Conservation (phyloP, 2,113 vertebrate species). For the Amphiprion ocellaris region DNA sequence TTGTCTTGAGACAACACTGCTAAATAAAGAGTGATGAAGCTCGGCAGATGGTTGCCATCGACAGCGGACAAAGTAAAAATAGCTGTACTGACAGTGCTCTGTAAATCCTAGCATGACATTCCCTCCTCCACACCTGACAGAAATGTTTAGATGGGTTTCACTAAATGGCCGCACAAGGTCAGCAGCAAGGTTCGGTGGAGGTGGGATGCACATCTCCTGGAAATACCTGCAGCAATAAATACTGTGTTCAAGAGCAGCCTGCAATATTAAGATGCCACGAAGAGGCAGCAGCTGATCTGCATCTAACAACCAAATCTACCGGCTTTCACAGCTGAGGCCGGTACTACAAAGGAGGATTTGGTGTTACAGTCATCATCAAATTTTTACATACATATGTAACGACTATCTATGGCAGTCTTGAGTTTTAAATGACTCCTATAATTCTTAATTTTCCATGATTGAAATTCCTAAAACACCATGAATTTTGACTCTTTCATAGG, state of each 20-base stretch:
- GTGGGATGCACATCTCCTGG: neutral
- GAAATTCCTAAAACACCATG: too few relatives aligned
- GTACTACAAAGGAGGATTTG: too few relatives aligned
- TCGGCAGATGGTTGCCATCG: neutral
- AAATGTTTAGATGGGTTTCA: neutral
- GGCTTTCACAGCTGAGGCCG: too few relatives aligned
- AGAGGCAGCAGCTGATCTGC: neutral
- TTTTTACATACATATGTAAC: too few relatives aligned
- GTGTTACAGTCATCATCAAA: too few relatives aligned
- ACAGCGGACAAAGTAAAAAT: neutral
- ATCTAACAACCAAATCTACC: neutral
- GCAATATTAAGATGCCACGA: neutral
- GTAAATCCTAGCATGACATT: neutral
- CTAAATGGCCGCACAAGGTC: conserved; percentile 2
- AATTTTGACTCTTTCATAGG: too few relatives aligned
- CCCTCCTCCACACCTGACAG: neutral
- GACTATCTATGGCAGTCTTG: too few relatives aligned
- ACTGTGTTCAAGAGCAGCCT: neutral
- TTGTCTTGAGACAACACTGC: neutral
- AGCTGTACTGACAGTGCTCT: neutral
- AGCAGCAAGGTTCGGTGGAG: neutral
- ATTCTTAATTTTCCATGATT: too few relatives aligned
- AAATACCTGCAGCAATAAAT: conserved; percentile 14
- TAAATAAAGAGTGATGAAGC: neutral
- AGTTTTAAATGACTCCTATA: too few relatives aligned